Base-by-base conservation (phyloP, 2,888 invertebrate genomes). In the Acronicta aceris region DNA sequence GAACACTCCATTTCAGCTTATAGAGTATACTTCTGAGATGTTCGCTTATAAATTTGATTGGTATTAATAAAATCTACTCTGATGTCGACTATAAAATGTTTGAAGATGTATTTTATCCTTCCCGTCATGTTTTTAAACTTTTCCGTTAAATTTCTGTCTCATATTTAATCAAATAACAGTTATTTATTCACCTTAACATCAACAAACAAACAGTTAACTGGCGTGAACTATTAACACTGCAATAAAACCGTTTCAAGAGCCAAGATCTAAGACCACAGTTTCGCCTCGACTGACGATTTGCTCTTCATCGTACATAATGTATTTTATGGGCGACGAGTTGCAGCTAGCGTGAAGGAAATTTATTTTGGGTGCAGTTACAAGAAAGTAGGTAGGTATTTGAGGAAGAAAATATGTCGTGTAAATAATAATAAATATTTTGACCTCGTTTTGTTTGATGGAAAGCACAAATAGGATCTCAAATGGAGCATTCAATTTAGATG, bases 191-290 rank as follows among this genome's bases (percentile, higher is more conserved):
- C 41, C n/a, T 45, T 54, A 13, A 8, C 33, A 47, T 40, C 27
- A 41, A 16, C 13, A 52, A 51, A 56, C 50, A 41, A 63, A 60
- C 41, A 33, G 47, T 50, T 50, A 49, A 73, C 56, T 42, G 8
- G 36, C 33, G 36, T 48, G 33, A 55, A 50, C 50, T 36, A 61
- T 77, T 63, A 74, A 62, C 74, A 54, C 46, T 8, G 41, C 13
- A 25, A 42, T 74, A 74, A 74, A 77, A 65, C 42, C 13, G 59
- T 59, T 73, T 25, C 48, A 17, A 52, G 42, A 62, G 70, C 74
- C 74, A 77, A 73, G 59, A 74, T 56, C 65, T 59, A 59, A 62
- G 46, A 68, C 59, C 65, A 16, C 69, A 51, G 43, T 54, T 50
- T 54, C 60, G 41, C 59, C 59, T 71, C 50, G 61, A 48, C 54